Percentiles rank a stretch among this genome's conserved stretches.
phyloP scores from a whole-genome alignment of 2,888 invertebrate genomes.

The Scaptomyza cyrtandrae region DNA sequence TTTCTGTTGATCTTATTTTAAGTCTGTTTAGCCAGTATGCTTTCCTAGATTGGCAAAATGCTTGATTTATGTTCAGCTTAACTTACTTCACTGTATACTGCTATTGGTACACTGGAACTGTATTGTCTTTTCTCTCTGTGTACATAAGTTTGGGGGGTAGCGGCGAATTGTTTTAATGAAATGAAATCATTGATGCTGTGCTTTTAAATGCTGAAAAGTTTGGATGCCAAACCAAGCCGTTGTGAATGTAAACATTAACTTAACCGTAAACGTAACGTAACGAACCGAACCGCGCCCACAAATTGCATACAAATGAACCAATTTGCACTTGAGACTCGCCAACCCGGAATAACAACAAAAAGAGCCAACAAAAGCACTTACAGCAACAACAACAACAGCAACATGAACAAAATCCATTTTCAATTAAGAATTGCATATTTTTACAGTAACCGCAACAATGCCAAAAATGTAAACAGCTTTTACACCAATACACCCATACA shows the following conservation, averaged over 20 bases:
- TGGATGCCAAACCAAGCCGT: constrained; percentile 4
- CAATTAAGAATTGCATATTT: constrained; percentile 70
- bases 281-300: constrained; percentile 44
- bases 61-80: too few relatives aligned
- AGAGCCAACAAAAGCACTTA: constrained; percentile 32
- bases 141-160: background rate
- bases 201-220: constrained; percentile 15
- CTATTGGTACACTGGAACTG: too few relatives aligned
- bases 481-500: background rate
- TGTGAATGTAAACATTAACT: constrained; percentile 20
- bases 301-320: constrained; percentile 73
- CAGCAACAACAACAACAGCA: constrained; percentile 8
- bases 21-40: background rate
- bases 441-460: constrained; percentile 31
- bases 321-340: constrained; percentile 58
- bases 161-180: constrained; percentile 8
- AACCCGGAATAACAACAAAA: constrained; percentile 3
- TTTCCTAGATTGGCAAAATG: background rate
- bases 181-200: constrained; percentile 28
- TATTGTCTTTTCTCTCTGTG: background rate
- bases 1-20: background rate
- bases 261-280: constrained; percentile 17
- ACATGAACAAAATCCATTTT: constrained; percentile 55
- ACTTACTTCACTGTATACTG: too few relatives aligned
- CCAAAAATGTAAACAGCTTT: constrained; percentile 23